Conservation (phyloP, 2,888 invertebrate genomes). For the Noctua pronuba region DNA sequence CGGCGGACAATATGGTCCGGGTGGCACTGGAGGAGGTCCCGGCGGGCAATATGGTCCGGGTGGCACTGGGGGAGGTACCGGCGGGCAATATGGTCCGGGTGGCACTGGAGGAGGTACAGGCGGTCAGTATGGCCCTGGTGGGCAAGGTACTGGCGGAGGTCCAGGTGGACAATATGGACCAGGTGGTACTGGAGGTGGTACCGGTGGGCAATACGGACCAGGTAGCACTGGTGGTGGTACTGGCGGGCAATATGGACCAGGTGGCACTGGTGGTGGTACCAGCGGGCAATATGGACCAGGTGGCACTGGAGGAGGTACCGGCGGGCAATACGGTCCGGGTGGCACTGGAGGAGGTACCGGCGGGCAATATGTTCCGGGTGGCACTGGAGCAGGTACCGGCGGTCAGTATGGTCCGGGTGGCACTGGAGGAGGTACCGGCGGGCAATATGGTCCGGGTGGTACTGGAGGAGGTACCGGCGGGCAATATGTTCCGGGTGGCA, state of each 20-base stretch:
- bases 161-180: constrained; percentile 10
- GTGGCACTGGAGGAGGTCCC: background rate
- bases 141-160: constrained; percentile 21
- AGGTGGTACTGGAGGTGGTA: background rate
- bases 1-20: background rate
- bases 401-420: constrained; percentile 3
- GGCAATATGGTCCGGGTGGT: background rate
- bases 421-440: background rate
- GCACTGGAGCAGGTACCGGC: constrained; percentile 18
- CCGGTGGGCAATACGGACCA: background rate
- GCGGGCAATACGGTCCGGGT: background rate
- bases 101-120: background rate
- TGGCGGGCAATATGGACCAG: background rate
- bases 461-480: background rate
- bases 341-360: constrained; percentile 3
- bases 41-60: background rate
- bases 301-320: background rate
- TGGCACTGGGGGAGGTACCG: background rate
- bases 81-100: background rate
- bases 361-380: constrained; percentile 35
- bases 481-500: background rate
- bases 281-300: background rate
- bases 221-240: background rate
- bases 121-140: constrained; percentile 21
- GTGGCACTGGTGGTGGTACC: background rate